A percentile compares a stretch with the other conserved stretches of the same genome.
Evolutionary conservation across 2,888 invertebrate species (phyloP).

Genomic region (Torymus tubicola): DNA sequence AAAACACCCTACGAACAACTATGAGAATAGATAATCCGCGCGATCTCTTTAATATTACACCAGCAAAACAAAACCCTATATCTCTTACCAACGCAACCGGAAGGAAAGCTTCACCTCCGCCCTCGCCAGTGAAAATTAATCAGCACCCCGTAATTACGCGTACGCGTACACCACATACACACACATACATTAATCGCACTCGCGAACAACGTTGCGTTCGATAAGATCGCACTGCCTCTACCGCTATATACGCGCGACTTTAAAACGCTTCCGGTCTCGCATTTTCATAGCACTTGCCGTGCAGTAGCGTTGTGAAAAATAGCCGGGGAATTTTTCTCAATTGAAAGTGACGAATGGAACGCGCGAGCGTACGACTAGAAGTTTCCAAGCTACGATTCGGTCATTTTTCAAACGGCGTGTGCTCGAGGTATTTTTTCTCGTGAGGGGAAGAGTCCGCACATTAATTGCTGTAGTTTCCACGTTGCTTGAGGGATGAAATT

Average conservation of each 20-base stretch:
- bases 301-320: not conserved
- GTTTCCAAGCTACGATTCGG: not conserved
- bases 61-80: not conserved
- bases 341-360: slow-evolving; percentile 26
- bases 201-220: not conserved
- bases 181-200: slow-evolving; percentile 23
- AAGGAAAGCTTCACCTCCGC: not conserved
- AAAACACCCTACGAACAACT: too few relatives aligned
- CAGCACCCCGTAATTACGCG: slow-evolving; percentile 38
- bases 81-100: too few relatives aligned
- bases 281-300: slow-evolving; percentile 2
- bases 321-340: slow-evolving; percentile 14
- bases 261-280: slow-evolving; percentile 24
- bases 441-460: not conserved
- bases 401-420: slow-evolving; percentile 15
- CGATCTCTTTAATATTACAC: not conserved
- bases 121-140: slow-evolving; percentile 38
- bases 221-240: slow-evolving; percentile 8
- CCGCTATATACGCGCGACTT: not conserved
- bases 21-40: too few relatives aligned
- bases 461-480: slow-evolving; percentile 15
- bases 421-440: not conserved
- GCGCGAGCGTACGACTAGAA: not conserved
- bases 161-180: too few relatives aligned
- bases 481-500: slow-evolving; percentile 11